Conservation (phyloP, 2,888 invertebrate genomes). For the Cryptocephalus primarius region DNA sequence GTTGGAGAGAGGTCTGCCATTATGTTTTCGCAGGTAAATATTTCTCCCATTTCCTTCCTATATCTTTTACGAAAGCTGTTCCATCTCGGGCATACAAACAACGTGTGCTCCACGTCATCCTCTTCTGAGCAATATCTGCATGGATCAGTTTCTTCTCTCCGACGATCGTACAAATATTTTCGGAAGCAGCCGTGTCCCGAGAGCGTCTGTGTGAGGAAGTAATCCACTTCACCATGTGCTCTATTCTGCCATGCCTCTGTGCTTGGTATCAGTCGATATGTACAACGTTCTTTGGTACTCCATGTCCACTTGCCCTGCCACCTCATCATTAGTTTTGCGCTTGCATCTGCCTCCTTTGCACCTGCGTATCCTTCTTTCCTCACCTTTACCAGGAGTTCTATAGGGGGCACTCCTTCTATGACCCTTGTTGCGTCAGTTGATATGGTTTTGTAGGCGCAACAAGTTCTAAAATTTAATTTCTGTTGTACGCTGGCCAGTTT, state of each 20-base stretch:
- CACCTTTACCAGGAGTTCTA: no score
- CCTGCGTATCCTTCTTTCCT: no score
- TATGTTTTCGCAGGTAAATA: no score
- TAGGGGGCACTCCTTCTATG: no score
- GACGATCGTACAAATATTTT: background rate
- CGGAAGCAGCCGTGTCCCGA: conserved; percentile 1
- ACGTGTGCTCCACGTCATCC: conserved; percentile 4
- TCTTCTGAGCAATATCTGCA: conserved; percentile 4
- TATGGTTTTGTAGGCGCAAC: no score
- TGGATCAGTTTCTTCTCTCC: background rate
- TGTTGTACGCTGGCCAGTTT: no score
- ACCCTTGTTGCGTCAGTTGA: no score
- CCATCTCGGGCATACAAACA: conserved; percentile 4
- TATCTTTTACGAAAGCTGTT: background rate
- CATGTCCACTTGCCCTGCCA: conserved; percentile 5
- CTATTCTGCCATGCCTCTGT: conserved; percentile 6
- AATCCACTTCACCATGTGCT: conserved; percentile 1
- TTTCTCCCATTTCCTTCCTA: background rate
- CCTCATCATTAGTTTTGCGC: no score
- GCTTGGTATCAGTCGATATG: conserved; percentile 3
- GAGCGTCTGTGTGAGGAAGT: conserved; percentile 4
- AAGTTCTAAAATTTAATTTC: no score
- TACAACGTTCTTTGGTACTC: conserved; percentile 4
- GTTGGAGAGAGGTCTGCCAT: no score
- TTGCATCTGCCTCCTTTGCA: no score